Conservation (phyloP, 1,140 invertebrate genomes). For the Cephus cinctus region DNA sequence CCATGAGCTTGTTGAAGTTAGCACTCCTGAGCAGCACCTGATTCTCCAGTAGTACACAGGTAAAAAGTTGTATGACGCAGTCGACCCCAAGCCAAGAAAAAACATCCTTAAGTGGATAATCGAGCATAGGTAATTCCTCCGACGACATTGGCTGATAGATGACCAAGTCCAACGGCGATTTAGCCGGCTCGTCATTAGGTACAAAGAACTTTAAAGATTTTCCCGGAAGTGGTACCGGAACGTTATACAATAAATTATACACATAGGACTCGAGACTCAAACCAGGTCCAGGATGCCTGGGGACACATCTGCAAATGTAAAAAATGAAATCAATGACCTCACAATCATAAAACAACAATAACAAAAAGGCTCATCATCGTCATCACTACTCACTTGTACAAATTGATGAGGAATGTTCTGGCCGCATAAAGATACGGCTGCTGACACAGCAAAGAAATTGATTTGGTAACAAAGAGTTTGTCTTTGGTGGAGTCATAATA, state of each 20-base stretch:
- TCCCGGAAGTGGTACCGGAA: slow-evolving; percentile 84
- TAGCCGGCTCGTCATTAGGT: slow-evolving; percentile 70
- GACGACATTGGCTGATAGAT: slow-evolving; percentile 71
- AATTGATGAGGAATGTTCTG: slow-evolving; percentile 80
- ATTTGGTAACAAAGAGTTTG: slow-evolving; percentile 92
- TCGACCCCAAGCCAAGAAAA: slow-evolving; percentile 87
- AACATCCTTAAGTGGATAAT: slow-evolving; percentile 87
- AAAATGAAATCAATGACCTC: background rate
- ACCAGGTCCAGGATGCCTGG: slow-evolving; percentile 68
- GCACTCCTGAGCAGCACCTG: slow-evolving; percentile 90
- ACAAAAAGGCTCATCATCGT: background rate
- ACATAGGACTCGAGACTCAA: slow-evolving; percentile 90
- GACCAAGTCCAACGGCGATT: slow-evolving; percentile 66
- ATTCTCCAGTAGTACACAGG: slow-evolving; percentile 94
- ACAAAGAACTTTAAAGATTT: slow-evolving; percentile 83
- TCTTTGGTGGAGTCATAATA: slow-evolving; percentile 94
- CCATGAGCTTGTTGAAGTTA: slow-evolving; percentile 95
- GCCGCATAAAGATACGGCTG: slow-evolving; percentile 86
- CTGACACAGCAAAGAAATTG: slow-evolving; percentile 88
- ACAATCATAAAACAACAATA: slow-evolving; percentile 10
- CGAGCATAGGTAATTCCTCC: slow-evolving; percentile 88
- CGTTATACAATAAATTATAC: slow-evolving; percentile 93
- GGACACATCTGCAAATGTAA: slow-evolving; percentile 64
- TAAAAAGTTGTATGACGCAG: slow-evolving; percentile 90
- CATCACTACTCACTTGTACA: slow-evolving; percentile 71